A percentile compares a stretch with the other conserved stretches of the same genome.
Conservation (phyloP, 1,140 invertebrate species). For the Arctopsyche grandis region DNA sequence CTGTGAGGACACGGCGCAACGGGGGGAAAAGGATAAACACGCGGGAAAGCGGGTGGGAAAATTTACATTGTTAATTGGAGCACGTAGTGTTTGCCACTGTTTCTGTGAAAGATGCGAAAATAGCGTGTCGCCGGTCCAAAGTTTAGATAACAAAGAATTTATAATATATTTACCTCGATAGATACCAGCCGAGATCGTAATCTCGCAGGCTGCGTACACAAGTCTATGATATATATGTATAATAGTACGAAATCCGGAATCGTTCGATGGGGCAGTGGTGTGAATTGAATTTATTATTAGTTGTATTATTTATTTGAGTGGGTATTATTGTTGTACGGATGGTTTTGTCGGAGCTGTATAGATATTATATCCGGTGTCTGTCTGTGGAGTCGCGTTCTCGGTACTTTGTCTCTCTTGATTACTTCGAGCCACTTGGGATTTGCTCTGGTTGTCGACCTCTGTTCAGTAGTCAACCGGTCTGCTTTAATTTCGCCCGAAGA, state of each 20-base stretch:
- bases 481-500: neutral
- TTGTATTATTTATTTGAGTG: too few species aligned
- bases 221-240: too few species aligned
- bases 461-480: neutral
- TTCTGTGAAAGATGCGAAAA: slow-evolving; percentile 19
- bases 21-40: slow-evolving; percentile 24
- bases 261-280: too few species aligned
- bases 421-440: slow-evolving; percentile 28
- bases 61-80: slow-evolving; percentile 48
- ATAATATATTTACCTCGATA: neutral
- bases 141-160: neutral
- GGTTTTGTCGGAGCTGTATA: too few species aligned
- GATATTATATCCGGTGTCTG: neutral
- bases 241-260: too few species aligned
- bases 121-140: slow-evolving; percentile 1
- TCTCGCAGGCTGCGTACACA: too few species aligned
- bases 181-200: too few species aligned
- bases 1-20: neutral
- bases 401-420: slow-evolving; percentile 36
- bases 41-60: slow-evolving; percentile 25
- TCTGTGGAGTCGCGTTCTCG: slow-evolving; percentile 23
- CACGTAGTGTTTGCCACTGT: slow-evolving; percentile 31
- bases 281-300: too few species aligned
- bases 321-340: too few species aligned
- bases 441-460: slow-evolving; percentile 1